Percentiles rank a stretch among this genome's conserved stretches.
Evolutionary conservation across 1,140 invertebrate species (phyloP).

Genomic region (Oryctes rhinoceros): DNA sequence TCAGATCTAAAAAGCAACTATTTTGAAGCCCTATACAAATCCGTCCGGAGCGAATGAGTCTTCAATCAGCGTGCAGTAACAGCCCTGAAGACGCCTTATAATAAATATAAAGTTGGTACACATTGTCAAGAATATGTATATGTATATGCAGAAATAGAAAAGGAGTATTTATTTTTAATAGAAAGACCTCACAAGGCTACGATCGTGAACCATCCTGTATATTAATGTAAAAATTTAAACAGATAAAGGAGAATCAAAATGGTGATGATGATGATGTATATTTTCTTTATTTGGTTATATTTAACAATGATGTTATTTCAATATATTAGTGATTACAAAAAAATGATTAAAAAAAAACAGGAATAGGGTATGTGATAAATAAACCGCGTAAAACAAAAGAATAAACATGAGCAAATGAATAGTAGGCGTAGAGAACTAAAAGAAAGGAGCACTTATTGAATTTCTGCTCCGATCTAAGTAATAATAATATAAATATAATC

Average conservation of each 20-base stretch:
- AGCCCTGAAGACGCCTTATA: too few relatives aligned
- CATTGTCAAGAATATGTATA: too few relatives aligned
- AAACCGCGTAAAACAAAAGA: not conserved
- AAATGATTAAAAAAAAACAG: slow-evolving; percentile 5
- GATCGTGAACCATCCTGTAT: too few relatives aligned
- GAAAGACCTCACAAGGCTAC: too few relatives aligned
- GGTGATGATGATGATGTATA: slow-evolving; percentile 32
- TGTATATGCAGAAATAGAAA: too few relatives aligned
- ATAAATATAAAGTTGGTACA: too few relatives aligned
- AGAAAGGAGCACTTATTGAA: not conserved
- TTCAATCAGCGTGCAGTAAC: too few relatives aligned
- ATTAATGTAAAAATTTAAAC: not conserved
- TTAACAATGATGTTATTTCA: not conserved
- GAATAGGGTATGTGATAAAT: slow-evolving; percentile 27
- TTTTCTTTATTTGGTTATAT: slow-evolving; percentile 21
- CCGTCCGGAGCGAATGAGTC: too few relatives aligned
- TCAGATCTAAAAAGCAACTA: too few relatives aligned
- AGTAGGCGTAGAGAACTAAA: not conserved
- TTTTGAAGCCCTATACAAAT: too few relatives aligned
- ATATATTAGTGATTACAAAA: slow-evolving; percentile 1
- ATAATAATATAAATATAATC: slow-evolving; percentile 9
- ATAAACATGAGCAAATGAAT: not conserved
- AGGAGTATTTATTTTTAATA: too few relatives aligned
- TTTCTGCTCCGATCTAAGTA: slow-evolving; percentile 5
- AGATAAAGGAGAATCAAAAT: not conserved